Base-by-base conservation (phyloP, 1,140 invertebrate genomes). In the Lethrus apterus region DNA sequence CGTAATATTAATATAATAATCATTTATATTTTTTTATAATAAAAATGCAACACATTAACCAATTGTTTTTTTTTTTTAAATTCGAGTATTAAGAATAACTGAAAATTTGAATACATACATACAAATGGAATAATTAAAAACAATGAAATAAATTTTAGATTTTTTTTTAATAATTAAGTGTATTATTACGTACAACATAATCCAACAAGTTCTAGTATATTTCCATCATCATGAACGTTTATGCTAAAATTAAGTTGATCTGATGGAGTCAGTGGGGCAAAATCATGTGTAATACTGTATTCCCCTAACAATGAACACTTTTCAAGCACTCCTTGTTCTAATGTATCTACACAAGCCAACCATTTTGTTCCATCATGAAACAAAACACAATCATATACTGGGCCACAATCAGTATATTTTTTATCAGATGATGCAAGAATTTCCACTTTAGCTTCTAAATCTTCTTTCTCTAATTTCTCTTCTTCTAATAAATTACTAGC, bases 171-270 rank as follows among this genome's bases (percentile, higher is more conserved):
- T n/a, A n/a, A n/a, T 14, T 24, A n/a, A n/a, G n/a, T n/a, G n/a
- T n/a, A n/a, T n/a, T n/a, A n/a, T n/a, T 63, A 83, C 83, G 83
- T 77, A 92, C 93, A 93, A 63, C 89, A 87, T 75, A 93, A 83
- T 48, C 86, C 84, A 48, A 95, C 92, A 48, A 98, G 83, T 76
- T 98, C 93, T 31, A 98, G 70, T 0, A 86, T 74, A 62, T 96
- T 86, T 42, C 95, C 95, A 34, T 92, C 79, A 59, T 95, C 84
- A 61, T 97, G 82, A 29, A 99, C 84, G 69, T 98, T 98, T 11
- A 98, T 82, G 52, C 84, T 86, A 66, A 93, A 81, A 42, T 90
- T 96, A 56, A 97, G 71, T 63, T 87, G 83, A 69, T 97, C 88
- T 47, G 75, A 63, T 9, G 77, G 65, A 18, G 86, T 84, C 0